Percentiles rank a stretch among this genome's conserved stretches.
phyloP scores from a whole-genome alignment of 2,888 invertebrate species.

The Miltochrista miniata region DNA sequence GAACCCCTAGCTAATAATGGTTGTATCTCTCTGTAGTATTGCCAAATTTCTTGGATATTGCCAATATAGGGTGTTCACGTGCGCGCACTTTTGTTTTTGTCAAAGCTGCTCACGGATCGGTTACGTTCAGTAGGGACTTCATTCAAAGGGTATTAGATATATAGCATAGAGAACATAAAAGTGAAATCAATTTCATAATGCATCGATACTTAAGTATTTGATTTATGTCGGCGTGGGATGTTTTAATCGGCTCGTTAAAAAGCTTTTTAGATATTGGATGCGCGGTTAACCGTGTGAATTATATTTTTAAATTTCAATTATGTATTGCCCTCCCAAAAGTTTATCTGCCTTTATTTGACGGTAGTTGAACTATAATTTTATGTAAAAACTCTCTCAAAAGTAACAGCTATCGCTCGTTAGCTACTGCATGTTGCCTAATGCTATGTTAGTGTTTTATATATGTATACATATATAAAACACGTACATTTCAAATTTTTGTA shows the following conservation, averaged over 20 bases:
- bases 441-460: no score
- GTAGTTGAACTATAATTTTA: no score
- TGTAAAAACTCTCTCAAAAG: no score
- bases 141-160: conserved; percentile 27
- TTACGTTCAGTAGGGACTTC: conserved; percentile 26
- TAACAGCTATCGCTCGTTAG: no score
- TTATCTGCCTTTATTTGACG: no score
- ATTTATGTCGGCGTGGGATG: conserved; percentile 3
- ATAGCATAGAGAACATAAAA: conserved; percentile 20
- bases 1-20: conserved; percentile 79
- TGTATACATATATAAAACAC: no score
- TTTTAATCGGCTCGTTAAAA: background rate
- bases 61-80: conserved; percentile 77
- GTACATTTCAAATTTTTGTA: no score
- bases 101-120: conserved; percentile 43
- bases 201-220: conserved; percentile 1
- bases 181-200: conserved; percentile 9
- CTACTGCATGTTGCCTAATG: no score
- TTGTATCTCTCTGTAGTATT: conserved; percentile 75
- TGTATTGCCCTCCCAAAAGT: no score
- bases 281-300: no score
- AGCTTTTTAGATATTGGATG: background rate
- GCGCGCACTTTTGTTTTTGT: conserved; percentile 73
- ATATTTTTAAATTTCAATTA: no score
- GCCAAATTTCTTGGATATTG: conserved; percentile 79